Conservation (phyloP, 2,113 vertebrate genomes). For the Hydrochoerus hydrochaeris region DNA sequence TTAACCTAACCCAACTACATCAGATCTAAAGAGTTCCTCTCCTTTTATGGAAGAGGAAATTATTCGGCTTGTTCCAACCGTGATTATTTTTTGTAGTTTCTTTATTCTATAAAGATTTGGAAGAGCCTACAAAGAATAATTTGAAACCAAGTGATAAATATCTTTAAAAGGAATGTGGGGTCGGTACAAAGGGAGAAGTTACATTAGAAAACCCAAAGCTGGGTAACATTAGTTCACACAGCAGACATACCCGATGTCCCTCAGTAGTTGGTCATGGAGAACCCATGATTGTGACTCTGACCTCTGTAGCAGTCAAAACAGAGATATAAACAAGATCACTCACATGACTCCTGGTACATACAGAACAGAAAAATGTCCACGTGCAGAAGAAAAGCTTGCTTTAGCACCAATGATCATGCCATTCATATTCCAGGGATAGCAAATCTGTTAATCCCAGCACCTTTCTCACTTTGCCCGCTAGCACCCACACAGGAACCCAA, state of each 20-base stretch:
- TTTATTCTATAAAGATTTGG: conserved; percentile 19
- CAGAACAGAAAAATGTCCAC: background rate
- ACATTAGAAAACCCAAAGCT: background rate
- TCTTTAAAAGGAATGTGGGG: background rate
- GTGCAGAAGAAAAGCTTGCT: background rate
- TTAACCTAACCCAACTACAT: background rate
- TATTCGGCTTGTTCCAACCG: background rate
- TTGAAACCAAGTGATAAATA: conserved; percentile 20
- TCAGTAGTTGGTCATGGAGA: background rate
- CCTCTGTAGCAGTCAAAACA: background rate
- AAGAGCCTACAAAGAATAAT: background rate
- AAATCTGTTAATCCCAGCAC: background rate
- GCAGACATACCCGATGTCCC: background rate
- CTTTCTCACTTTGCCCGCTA: background rate
- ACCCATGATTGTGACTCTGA: background rate
- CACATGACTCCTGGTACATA: background rate
- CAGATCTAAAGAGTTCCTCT: background rate
- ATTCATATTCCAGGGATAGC: background rate
- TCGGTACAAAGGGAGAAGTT: background rate
- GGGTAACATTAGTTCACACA: background rate
- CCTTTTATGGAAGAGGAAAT: background rate
- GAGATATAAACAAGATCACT: background rate
- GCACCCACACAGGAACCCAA: background rate
- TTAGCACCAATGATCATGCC: background rate
- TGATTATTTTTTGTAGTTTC: background rate